Evolutionary conservation across 2,888 invertebrate species (phyloP).

Genomic region (Tipula vernalis): DNA sequence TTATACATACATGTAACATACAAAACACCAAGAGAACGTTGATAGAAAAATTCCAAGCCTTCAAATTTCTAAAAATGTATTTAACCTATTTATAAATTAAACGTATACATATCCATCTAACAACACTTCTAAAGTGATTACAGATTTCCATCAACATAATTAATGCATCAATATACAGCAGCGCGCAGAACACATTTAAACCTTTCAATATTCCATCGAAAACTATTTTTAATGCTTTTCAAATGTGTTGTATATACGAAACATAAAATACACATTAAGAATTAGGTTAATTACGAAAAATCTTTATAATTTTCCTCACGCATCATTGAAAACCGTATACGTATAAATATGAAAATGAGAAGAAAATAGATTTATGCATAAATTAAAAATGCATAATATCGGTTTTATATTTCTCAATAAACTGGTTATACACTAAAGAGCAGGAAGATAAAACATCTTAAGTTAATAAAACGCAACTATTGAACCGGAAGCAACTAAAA

Average conservation of each 20-base stretch:
- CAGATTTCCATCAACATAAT: neutral
- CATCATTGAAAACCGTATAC: neutral
- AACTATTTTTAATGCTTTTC: neutral
- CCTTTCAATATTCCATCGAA: neutral
- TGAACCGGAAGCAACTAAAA: neutral
- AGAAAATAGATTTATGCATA: neutral
- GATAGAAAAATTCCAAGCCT: too few species aligned
- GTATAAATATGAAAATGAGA: neutral
- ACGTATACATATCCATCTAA: neutral
- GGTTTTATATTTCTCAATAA: neutral
- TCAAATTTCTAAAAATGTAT: too few species aligned
- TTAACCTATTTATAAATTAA: neutral
- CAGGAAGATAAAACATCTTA: neutral
- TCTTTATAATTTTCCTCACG: neutral
- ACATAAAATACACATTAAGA: neutral
- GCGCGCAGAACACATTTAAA: neutral
- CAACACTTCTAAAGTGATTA: neutral
- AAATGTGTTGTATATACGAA: neutral
- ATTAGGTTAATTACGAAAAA: neutral
- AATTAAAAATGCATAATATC: neutral
- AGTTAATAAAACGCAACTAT: neutral
- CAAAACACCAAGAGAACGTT: too few species aligned
- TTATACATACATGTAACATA: too few species aligned
- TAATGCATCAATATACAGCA: neutral
- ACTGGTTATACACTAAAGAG: neutral